phyloP scores from a whole-genome alignment of 2,113 vertebrate genomes.

The Pungitius pungitius region DNA sequence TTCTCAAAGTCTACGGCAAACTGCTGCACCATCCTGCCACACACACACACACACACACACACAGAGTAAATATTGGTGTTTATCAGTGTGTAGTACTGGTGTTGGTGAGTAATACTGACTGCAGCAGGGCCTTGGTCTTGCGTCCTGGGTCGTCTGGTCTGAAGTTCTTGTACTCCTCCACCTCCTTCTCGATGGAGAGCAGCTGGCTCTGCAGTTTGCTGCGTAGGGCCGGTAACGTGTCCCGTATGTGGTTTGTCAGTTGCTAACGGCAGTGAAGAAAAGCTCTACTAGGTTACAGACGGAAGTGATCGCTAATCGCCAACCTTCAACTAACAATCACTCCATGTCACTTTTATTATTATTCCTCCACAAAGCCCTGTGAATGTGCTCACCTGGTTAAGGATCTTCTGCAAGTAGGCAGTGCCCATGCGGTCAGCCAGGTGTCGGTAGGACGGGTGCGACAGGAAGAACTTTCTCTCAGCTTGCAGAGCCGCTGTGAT shows the following conservation, averaged over 20 bases:
- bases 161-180: conserved; percentile 96
- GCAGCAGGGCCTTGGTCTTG: conserved; percentile 96
- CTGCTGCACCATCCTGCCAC: conserved; percentile 94
- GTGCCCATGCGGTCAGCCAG: conserved; percentile 97
- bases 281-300: conserved; percentile 74
- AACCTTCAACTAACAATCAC: not conserved
- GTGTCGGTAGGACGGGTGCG: conserved; percentile 91
- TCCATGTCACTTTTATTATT: no score
- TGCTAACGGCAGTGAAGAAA: conserved; percentile 77
- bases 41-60: conserved; percentile 26
- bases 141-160: conserved; percentile 92
- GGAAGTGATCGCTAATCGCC: not conserved
- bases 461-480: conserved; percentile 95
- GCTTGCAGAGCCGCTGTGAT: conserved; percentile 91
- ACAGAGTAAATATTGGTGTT: not conserved
- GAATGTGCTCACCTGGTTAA: conserved; percentile 87
- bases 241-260: conserved; percentile 97
- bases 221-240: conserved; percentile 91
- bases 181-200: conserved; percentile 96
- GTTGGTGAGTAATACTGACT: conserved; percentile 80
- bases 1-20: conserved; percentile 98
- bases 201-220: conserved; percentile 97
- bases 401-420: conserved; percentile 89
- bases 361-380: no score
- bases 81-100: not conserved